Conservation (phyloP, 2,113 vertebrate species). For the Thunnus maccoyii region DNA sequence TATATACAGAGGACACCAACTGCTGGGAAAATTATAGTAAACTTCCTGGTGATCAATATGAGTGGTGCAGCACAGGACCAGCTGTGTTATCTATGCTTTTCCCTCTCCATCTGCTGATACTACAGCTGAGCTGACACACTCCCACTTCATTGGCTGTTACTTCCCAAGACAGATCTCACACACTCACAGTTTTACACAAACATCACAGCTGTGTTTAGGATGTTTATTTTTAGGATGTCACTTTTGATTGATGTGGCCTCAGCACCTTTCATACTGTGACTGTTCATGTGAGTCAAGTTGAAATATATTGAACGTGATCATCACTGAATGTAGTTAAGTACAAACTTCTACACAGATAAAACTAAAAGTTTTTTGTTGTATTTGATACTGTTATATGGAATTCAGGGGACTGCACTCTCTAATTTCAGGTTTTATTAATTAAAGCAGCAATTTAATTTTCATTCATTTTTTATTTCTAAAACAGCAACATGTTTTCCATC, state of each 20-base stretch:
- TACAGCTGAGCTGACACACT: constrained; percentile 71
- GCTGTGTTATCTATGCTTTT: constrained; percentile 67
- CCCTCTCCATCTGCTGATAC: constrained; percentile 76
- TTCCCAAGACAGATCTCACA: constrained; percentile 51
- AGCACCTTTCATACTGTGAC: constrained; percentile 17
- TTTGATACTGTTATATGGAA: too few species aligned
- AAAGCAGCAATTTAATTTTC: too few species aligned
- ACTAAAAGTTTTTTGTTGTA: background rate
- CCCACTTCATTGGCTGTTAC: constrained; percentile 63
- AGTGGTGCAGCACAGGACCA: constrained; percentile 58
- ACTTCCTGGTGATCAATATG: constrained; percentile 61
- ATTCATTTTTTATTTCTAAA: too few species aligned
- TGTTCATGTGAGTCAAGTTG: constrained; percentile 17
- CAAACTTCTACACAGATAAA: background rate
- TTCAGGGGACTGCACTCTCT: background rate
- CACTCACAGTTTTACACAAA: constrained; percentile 44
- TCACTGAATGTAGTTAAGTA: background rate
- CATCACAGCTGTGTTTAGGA: constrained; percentile 59
- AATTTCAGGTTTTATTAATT: background rate
- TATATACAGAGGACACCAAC: constrained; percentile 21
- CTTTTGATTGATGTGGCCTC: constrained; percentile 54
- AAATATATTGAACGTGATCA: background rate
- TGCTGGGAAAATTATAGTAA: constrained; percentile 47
- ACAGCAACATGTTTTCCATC: too few species aligned
- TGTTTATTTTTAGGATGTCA: constrained; percentile 51